phyloP scores from a whole-genome alignment of 2,113 vertebrate genomes.

The Sminthopsis crassicaudata region DNA sequence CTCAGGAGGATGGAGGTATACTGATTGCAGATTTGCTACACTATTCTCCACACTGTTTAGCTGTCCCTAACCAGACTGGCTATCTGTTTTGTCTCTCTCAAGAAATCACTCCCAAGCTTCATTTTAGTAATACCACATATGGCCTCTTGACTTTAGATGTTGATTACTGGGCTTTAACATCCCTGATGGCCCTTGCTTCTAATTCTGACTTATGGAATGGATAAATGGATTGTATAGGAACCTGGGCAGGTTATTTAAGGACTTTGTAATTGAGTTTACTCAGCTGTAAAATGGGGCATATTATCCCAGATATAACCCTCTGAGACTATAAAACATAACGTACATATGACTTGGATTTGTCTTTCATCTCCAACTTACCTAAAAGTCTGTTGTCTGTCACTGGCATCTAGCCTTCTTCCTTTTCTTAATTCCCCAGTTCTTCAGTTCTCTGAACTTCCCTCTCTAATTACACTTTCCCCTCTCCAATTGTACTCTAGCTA shows the following conservation, averaged over 20 bases:
- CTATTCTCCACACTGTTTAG: not conserved
- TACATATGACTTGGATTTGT: conserved; percentile 20
- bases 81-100: conserved; percentile 55
- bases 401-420: not conserved
- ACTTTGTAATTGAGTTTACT: conserved; percentile 33
- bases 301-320: conserved; percentile 59
- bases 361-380: not conserved
- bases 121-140: conserved; percentile 50
- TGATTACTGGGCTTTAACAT: conserved; percentile 36
- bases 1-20: too few species aligned
- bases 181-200: conserved; percentile 18
- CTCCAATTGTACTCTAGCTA: not conserved
- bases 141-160: conserved; percentile 52
- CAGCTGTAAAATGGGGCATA: not conserved
- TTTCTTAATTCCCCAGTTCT: not conserved
- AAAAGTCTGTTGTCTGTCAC: conserved; percentile 2
- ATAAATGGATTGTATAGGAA: conserved; percentile 31
- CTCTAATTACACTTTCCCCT: conserved; percentile 37
- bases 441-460: not conserved
- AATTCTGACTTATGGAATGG: conserved; percentile 42
- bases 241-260: conserved; percentile 47
- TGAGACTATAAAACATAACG: conserved; percentile 42
- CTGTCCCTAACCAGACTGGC: conserved; percentile 19
- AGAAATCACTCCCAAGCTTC: conserved; percentile 58
- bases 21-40: not conserved